Base-by-base conservation (phyloP, 92 coral and sea anemone genomes). In the Palythoa caribaeorum region DNA sequence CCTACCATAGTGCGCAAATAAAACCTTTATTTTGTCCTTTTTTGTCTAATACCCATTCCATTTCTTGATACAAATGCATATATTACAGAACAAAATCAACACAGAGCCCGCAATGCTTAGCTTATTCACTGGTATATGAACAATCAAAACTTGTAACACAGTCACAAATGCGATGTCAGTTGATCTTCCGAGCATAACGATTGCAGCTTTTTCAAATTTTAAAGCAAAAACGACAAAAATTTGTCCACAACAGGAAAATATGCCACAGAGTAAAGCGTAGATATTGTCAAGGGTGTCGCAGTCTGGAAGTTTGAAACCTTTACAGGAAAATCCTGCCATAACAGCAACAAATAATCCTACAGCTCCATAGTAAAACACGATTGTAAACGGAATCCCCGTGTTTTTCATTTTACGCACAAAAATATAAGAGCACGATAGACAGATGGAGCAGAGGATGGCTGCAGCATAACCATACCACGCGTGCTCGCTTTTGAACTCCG, bases 281-380 rank as follows among this genome's bases (percentile, higher is more conserved):
- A 87, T 6, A 16, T 44, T 19, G 38, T 87, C 89, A 48, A 69
- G 38, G 13, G 91, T 88, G 14, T 68, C 87, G 44, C 90, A 88
- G 28, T 76, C 80, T 21, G 92, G 93, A 63, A 48, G 78, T 50
- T 83, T 54, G 35, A 87, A 77, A 7, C 89, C 75, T 6, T 76
- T 80, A 37, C 71, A 15, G 12, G 60, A 48, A 7, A 76, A 36
- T 40, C 91, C 65, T 8, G 52, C 65, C 1, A 13, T 65, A 19
- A 88, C 12, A 71, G 77, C 75, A 9, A 88, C 8, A 44, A 77
- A 19, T 44, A 79, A 50, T 11, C 96, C 96, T 38, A 91, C 39
- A 11, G 79, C 17, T 69, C 91, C 59, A 14, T 89, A 90, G 48
- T 93, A 91, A 66, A 93, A 91, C 44, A 92, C 92, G 12, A 92